These are phyloP conservation scores for Cosmorhoe ocellata DNA, from an alignment of 2,888 invertebrate genomes.

Conservation along the genomic window DNA sequence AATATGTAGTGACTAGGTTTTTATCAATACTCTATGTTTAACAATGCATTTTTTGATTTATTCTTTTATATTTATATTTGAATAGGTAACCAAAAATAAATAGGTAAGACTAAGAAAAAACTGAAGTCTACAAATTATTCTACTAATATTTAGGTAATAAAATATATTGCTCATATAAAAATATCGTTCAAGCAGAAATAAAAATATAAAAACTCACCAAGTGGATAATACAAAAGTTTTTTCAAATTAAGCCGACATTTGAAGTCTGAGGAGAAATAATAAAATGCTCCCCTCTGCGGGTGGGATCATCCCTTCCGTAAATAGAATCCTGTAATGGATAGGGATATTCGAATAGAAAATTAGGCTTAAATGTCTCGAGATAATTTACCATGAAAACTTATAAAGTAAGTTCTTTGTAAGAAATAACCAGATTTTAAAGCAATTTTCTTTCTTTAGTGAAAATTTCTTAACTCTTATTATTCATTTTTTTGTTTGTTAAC, in stretches of 20 bases:
- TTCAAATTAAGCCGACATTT: constrained; percentile 29
- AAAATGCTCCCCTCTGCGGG: constrained; percentile 31
- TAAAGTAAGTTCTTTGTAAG: constrained; percentile 5
- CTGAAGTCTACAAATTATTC: too few species aligned
- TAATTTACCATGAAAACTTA: constrained; percentile 29
- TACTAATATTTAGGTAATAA: too few species aligned
- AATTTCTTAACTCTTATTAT: too few species aligned
- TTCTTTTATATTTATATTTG: too few species aligned
- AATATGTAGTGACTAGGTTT: too few species aligned
- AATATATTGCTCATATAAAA: too few species aligned
- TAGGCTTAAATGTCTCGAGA: constrained; percentile 40
- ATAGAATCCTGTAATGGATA: constrained; percentile 50
- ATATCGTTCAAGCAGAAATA: constrained; percentile 17
- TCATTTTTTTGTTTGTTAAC: too few species aligned
- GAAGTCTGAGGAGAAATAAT: constrained; percentile 40
- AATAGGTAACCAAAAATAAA: too few species aligned
- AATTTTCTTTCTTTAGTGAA: too few species aligned
- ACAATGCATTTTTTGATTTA: too few species aligned
- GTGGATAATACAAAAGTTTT: constrained; percentile 31
- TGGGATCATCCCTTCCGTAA: constrained; percentile 44
- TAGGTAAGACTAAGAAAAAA: too few species aligned
- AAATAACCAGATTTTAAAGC: not conserved
- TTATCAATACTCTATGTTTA: too few species aligned
- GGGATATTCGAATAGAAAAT: constrained; percentile 43
- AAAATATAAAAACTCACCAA: constrained; percentile 28